Base-by-base conservation (phyloP, 2,888 invertebrate genomes). In the Linnaemya vulpina region DNA sequence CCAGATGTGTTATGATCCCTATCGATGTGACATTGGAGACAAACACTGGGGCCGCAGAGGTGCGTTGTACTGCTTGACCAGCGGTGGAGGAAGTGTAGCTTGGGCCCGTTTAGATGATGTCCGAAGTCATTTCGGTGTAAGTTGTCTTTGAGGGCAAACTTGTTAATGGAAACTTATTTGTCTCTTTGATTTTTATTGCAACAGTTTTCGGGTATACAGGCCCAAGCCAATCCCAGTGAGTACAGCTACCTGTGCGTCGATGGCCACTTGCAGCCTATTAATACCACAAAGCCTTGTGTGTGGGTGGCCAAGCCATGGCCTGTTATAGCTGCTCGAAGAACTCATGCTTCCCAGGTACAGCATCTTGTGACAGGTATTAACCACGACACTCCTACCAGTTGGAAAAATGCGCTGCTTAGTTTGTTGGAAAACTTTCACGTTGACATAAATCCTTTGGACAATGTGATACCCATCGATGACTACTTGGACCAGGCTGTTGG, bases 31-130 rank as follows among this genome's bases (percentile, higher is more conserved):
- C 0, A 90, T 90, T 0, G 93, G 93, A 4, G 98, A 98, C 91
- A 95, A 95, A 73, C 97, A 96, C 92, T 96, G 96, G 94, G 98
- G 98, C 1, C 94, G 96, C 84, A 93, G 95, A 60, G 98, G 98
- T 0, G 95, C 97, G 0, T 93, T 98, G 4, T 93, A 94, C 43
- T 98, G 98, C 88, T 93, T 98, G 25, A 94, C 95, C 0, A 96
- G 96, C 85, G 95, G 95, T 15, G 94, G 93, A 0, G 98, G 97
- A 0, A 96, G 97, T 90, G 94, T 97, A 38, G 96, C 96, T 1
- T 97, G 97, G 96, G 95, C 96, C 0, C 95, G 96, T 86, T 93
- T 95, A 0, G 95, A 95, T 87, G 96, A 96, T 89, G 94, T 95
- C 13, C 90, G 90, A 25, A 90, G 93, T 40, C 95, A 95, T 89